Evolutionary conservation across 2,888 invertebrate genomes (phyloP).

Genomic region (Euzophera pinguis): DNA sequence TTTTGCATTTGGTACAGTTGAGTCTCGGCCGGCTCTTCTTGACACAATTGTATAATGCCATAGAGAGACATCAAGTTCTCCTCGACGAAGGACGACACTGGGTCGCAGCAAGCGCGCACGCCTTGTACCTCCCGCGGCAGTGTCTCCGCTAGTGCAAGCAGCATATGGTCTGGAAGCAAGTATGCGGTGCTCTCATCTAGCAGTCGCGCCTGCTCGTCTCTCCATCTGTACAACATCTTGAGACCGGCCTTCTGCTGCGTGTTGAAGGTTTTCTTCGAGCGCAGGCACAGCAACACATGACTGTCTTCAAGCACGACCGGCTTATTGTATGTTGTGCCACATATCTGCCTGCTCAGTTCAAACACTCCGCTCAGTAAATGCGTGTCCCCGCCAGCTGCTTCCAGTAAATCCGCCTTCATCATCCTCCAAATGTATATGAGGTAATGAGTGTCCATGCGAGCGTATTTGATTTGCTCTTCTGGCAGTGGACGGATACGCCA

Average conservation of each 20-base stretch:
- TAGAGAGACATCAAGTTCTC: slow-evolving; percentile 53
- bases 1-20: too few species aligned
- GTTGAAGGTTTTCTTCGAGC: slow-evolving; percentile 90
- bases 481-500: slow-evolving; percentile 96
- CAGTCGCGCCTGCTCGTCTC: slow-evolving; percentile 89
- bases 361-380: slow-evolving; percentile 86
- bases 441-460: slow-evolving; percentile 96
- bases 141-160: slow-evolving; percentile 92
- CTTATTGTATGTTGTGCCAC: slow-evolving; percentile 86
- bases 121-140: slow-evolving; percentile 96
- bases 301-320: slow-evolving; percentile 84
- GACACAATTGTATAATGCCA: slow-evolving; percentile 52
- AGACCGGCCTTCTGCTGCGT: slow-evolving; percentile 91
- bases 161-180: slow-evolving; percentile 97
- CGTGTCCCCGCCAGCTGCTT: slow-evolving; percentile 64
- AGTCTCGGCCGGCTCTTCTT: too few species aligned
- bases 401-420: slow-evolving; percentile 86
- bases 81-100: slow-evolving; percentile 87
- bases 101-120: slow-evolving; percentile 94
- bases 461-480: slow-evolving; percentile 89
- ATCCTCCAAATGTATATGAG: slow-evolving; percentile 92
- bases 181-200: slow-evolving; percentile 96
- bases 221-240: slow-evolving; percentile 90
- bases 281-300: slow-evolving; percentile 86
- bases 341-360: slow-evolving; percentile 86